A percentile compares a stretch with the other conserved stretches of the same genome.
Conservation (phyloP, 2,113 vertebrate species). For the Corythornis cristatus region DNA sequence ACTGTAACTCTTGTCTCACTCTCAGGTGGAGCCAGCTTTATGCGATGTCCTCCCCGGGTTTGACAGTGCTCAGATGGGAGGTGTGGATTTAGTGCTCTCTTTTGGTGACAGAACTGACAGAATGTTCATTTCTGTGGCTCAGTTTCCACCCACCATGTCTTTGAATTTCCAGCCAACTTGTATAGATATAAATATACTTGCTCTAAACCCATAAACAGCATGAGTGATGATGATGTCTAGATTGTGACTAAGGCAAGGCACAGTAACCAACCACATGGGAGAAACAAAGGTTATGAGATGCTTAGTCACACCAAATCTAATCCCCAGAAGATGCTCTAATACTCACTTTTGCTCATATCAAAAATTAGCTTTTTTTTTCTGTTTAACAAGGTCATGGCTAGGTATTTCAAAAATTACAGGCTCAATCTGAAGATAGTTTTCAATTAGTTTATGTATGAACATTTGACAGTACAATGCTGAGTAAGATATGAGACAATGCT, state of each 20-base stretch:
- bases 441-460: neutral
- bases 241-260: rapidly evolving
- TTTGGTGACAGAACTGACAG: neutral
- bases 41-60: rapidly evolving
- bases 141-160: neutral
- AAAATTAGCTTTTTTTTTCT: rapidly evolving
- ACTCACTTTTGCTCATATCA: neutral
- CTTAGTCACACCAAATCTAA: neutral
- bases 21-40: neutral
- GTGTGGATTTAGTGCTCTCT: neutral
- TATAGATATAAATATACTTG: neutral
- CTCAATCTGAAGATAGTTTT: neutral
- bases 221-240: neutral
- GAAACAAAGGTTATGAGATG: neutral
- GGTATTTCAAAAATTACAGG: neutral
- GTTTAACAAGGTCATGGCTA: neutral
- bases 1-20: neutral
- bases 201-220: neutral
- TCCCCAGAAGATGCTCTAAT: neutral
- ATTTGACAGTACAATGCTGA: neutral
- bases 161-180: neutral
- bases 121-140: neutral
- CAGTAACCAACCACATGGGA: neutral
- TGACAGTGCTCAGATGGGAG: neutral
- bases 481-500: neutral